A percentile compares a stretch with the other conserved stretches of the same genome.
phyloP scores from a whole-genome alignment of 1,140 invertebrate genomes.

The Tachypleus tridentatus region DNA sequence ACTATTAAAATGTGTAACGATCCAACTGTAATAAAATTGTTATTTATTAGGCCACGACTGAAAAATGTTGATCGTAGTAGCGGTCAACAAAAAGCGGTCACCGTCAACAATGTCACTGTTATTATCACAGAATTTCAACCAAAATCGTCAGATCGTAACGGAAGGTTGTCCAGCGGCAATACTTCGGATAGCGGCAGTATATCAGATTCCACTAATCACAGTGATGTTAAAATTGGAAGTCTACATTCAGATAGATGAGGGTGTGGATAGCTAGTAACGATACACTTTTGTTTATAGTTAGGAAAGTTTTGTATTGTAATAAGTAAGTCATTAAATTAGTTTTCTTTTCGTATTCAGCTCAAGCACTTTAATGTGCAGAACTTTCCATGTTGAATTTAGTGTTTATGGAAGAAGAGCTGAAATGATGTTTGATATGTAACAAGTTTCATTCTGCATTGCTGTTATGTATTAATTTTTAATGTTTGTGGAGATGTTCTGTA shows the following conservation, averaged over 20 bases:
- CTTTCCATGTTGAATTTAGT: too few relatives aligned
- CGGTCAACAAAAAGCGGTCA: constrained; percentile 81
- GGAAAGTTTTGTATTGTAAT: too few relatives aligned
- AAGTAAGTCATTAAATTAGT: too few relatives aligned
- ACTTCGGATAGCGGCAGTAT: constrained; percentile 20
- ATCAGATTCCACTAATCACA: constrained; percentile 17
- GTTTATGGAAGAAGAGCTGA: too few relatives aligned
- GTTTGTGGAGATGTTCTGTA: too few relatives aligned
- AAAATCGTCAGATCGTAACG: constrained; percentile 39
- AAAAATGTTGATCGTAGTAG: constrained; percentile 81
- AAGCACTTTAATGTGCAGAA: too few relatives aligned
- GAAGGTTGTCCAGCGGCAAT: constrained; percentile 12
- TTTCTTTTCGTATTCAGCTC: too few relatives aligned
- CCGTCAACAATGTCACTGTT: constrained; percentile 90
- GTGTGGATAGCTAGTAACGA: too few relatives aligned
- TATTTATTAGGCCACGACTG: constrained; percentile 48
- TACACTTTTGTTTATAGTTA: too few relatives aligned
- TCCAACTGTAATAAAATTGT: not conserved
- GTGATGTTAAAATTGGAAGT: constrained; percentile 18
- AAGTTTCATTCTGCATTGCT: too few relatives aligned
- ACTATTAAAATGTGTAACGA: not conserved
- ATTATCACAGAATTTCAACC: constrained; percentile 93
- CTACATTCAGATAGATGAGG: constrained; percentile 9
- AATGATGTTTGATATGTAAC: too few relatives aligned
- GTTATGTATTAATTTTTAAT: too few relatives aligned